Evolutionary conservation across 2,888 invertebrate species (phyloP).

Genomic region (Mesorhabditis spiculigera): DNA sequence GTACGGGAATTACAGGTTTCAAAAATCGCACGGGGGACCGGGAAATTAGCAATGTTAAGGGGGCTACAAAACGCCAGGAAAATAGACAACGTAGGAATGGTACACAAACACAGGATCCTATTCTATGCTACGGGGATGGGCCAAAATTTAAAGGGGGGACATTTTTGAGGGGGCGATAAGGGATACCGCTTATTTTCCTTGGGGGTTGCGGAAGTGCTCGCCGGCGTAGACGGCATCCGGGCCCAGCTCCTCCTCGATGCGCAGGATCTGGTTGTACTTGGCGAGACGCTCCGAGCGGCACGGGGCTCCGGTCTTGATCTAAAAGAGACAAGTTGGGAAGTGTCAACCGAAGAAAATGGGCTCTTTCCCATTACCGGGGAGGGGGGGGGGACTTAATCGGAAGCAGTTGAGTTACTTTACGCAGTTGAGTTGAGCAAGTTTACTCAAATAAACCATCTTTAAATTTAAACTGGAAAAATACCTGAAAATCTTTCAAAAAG

Average conservation of each 20-base stretch:
- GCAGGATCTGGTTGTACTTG: constrained; percentile 76
- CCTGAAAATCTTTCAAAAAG: not conserved
- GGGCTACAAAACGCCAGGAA: too few relatives aligned
- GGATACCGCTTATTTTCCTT: constrained; percentile 27
- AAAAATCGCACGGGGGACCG: too few relatives aligned
- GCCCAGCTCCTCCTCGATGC: too few relatives aligned
- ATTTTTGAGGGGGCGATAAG: not conserved
- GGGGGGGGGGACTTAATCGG: too few relatives aligned
- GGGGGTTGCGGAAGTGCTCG: constrained; percentile 87
- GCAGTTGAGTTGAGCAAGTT: too few relatives aligned
- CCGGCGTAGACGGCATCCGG: too few relatives aligned
- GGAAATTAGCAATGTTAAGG: too few relatives aligned
- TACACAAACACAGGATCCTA: not conserved
- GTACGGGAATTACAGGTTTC: too few relatives aligned
- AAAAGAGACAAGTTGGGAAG: constrained; percentile 11
- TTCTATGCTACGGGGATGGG: too few relatives aligned
- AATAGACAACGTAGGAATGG: not conserved
- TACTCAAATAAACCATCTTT: not conserved
- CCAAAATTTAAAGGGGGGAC: not conserved
- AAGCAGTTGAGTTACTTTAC: not conserved
- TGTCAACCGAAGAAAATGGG: not conserved
- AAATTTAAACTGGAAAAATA: not conserved
- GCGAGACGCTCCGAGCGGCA: constrained; percentile 96
- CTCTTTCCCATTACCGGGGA: not conserved
- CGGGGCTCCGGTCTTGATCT: constrained; percentile 97